Base-by-base conservation (phyloP, 2,113 vertebrate genomes). In the Sturnira hondurensis region DNA sequence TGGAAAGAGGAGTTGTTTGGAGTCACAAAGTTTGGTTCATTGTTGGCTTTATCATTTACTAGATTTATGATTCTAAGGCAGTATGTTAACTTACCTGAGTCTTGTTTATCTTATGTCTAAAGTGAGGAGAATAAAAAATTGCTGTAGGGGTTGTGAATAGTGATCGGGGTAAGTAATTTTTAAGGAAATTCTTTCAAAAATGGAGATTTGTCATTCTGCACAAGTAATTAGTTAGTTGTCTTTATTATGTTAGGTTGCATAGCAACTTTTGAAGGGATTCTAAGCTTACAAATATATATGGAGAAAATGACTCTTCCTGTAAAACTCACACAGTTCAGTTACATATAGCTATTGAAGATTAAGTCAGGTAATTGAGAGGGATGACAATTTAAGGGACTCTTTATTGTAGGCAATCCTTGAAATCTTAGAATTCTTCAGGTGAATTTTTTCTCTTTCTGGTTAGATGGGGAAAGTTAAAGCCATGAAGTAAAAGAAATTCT, bases 221-320 rank as follows among this genome's bases (percentile, higher is more conserved):
- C n/a, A 7, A 45, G 56, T 81, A 81, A 76, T 47, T 84, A 71
- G 12, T 47, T 84, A 71, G 12, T 80, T 85, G 31, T 73, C 16
- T 84, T 88, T 91, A 20, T 31, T 73, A 56, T 63, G 36, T 56
- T 78, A 82, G 41, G 26, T 82, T 67, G 13, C 36, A 56, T 31
- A 86, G 47, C 24, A 95, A 38, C 70, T 88, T n/a, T 82, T 91
- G 45, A 82, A 95, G 77, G 87, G 43, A 47, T 87, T 93, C 74
- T 4, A 91, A n/a, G 33, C 38, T 91, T 4, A 38, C 10, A 91
- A 28, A 22, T 91, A 54, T 24, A n/a, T 86, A 36, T 74, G 41
- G 45, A 89, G 16, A 33, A 19, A 71, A 31, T 82, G 45, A 78
- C 22, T 88, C 4, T 88, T 78, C 5, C 56, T 80, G n/a, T 15